Evolutionary conservation across 2,113 vertebrate species (phyloP).

Genomic region (Dermatemys mawii): DNA sequence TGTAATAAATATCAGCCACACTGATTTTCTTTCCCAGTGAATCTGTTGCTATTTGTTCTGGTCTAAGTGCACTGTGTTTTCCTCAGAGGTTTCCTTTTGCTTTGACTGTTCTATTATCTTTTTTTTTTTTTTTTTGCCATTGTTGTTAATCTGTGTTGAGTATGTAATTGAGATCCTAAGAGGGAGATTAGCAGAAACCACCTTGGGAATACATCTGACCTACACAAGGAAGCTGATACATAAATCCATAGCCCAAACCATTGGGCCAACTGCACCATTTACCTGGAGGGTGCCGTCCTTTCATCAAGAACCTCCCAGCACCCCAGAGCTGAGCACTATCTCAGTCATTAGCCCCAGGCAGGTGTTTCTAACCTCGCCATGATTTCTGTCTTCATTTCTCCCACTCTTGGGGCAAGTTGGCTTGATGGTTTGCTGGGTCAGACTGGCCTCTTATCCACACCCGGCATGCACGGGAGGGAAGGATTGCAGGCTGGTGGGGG

Average conservation of each 20-base stretch:
- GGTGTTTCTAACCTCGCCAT: conserved; percentile 11
- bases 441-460: background rate
- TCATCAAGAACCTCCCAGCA: conserved; percentile 8
- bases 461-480: background rate
- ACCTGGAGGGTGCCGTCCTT: conserved; percentile 40
- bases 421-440: background rate
- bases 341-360: conserved; percentile 9
- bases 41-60: conserved; percentile 53
- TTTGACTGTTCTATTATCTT: conserved; percentile 58
- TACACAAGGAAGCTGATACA: conserved; percentile 32
- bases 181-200: conserved; percentile 54
- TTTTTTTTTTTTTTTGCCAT: background rate
- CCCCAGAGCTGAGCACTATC: background rate
- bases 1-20: conserved; percentile 59
- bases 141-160: conserved; percentile 62
- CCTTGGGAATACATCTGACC: conserved; percentile 49
- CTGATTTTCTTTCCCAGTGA: conserved; percentile 60
- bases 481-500: background rate
- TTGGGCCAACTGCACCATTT: conserved; percentile 45
- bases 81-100: conserved; percentile 55
- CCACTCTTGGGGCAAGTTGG: background rate
- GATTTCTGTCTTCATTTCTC: conserved; percentile 36
- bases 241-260: conserved; percentile 44
- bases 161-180: conserved; percentile 65
- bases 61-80: conserved; percentile 41